Base-by-base conservation (phyloP, 1,140 invertebrate genomes). In the Drosophila athabasca region DNA sequence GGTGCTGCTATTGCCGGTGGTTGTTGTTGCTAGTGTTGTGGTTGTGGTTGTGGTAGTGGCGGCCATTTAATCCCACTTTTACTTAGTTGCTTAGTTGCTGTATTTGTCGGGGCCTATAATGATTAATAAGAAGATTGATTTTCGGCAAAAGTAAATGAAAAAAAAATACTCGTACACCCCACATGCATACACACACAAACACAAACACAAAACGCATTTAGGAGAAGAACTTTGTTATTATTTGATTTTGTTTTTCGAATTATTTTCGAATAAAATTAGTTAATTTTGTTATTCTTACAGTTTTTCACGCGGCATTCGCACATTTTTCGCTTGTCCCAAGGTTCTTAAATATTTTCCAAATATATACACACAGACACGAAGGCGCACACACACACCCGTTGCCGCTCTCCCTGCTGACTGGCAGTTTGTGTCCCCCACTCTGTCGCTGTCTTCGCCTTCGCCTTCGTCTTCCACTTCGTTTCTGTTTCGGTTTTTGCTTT, bases 11-110 rank as follows among this genome's bases (percentile, higher is more conserved):
- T 83, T 79, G 73, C 68, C 77, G 77, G 69, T 80, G 77, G 79
- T 82, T 50, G 73, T 78, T 70, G 66, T 74, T 73, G 71, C 76
- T 76, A 76, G 41, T 80, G 77, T 76, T 79, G 83, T 88, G 22
- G 82, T 76, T 79, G 83, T 88, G 22, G 82, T 88, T 79, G 82
- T 88, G 72, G 84, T 87, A 67, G 82, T 87, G 79, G 83, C 84
- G 68, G 83, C 83, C 83, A 88, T 88, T 88, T 71, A 77, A 66
- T 75, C 78, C 78, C 83, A 82, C 83, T 82, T 88, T 70, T 80
- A 62, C 59, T 55, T 19, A 19, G 17, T 75, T 74, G 49, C 51
- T 54, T 76, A 39, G 43, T 49, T 80, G 39, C 31, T 68, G 69
- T 66, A 57, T n/a, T 51, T 74, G 48, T 65, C 64, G 46, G 44